These are phyloP conservation scores for Chrysoperla carnea DNA, from an alignment of 1,140 invertebrate genomes.

Conservation along the genomic window DNA sequence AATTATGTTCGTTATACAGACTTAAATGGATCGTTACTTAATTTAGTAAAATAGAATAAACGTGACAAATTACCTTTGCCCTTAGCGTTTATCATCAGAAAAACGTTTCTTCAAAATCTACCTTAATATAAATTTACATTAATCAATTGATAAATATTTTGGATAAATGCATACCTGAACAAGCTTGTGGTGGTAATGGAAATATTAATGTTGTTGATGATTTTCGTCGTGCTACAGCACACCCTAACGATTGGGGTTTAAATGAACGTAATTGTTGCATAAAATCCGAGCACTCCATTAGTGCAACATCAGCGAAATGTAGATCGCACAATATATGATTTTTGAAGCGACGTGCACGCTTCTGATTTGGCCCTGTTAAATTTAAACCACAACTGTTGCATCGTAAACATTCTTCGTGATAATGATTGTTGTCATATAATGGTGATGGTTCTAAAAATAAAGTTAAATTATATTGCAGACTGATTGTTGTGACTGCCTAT, in stretches of 20 bases:
- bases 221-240: slow-evolving; percentile 79
- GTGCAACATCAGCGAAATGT: slow-evolving; percentile 83
- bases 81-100: too few species aligned
- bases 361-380: slow-evolving; percentile 79
- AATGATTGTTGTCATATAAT: slow-evolving; percentile 84
- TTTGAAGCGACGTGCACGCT: slow-evolving; percentile 53
- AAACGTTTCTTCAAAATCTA: too few species aligned
- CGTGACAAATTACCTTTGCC: too few species aligned
- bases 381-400: slow-evolving; percentile 88
- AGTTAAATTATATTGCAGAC: slow-evolving; percentile 2
- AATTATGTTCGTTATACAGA: too few species aligned
- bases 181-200: slow-evolving; percentile 80
- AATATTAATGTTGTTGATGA: slow-evolving; percentile 88
- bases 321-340: slow-evolving; percentile 80
- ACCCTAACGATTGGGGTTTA: slow-evolving; percentile 86
- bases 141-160: too few species aligned
- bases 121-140: too few species aligned
- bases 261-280: slow-evolving; percentile 91
- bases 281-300: slow-evolving; percentile 91
- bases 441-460: slow-evolving; percentile 64
- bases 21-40: too few species aligned
- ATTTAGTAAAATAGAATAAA: too few species aligned
- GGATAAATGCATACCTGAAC: slow-evolving; percentile 51
- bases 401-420: slow-evolving; percentile 88
- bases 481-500: too few species aligned